Evolutionary conservation across 2,797 vertebrate genomes (phyloP).

Genomic region (Enteromius paludinosus): DNA sequence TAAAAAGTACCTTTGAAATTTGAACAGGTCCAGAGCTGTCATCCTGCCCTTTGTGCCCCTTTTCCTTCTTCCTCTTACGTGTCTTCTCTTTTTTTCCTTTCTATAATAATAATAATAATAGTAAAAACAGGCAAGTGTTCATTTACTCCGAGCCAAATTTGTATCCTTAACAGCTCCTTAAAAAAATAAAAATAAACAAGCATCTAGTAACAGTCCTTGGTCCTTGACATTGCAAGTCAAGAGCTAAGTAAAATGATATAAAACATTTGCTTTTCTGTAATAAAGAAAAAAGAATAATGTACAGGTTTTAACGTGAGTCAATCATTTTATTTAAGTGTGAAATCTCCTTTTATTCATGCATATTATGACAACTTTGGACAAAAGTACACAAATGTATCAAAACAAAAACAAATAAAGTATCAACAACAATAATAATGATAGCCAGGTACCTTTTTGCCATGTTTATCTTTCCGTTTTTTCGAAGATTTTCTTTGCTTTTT

Average conservation of each 20-base stretch:
- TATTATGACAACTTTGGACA: not conserved
- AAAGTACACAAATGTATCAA: not conserved
- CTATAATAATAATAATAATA: slow-evolving; percentile 53
- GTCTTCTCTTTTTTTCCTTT: slow-evolving; percentile 84
- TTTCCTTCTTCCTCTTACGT: slow-evolving; percentile 87
- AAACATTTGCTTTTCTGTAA: not conserved
- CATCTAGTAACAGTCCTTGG: not conserved
- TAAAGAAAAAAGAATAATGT: not conserved
- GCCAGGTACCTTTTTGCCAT: slow-evolving; percentile 83
- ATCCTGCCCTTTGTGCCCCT: slow-evolving; percentile 84
- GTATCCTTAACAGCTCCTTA: not conserved
- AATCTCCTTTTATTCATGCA: not conserved
- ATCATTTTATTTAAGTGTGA: not conserved
- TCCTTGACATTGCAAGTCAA: not conserved
- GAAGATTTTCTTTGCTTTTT: slow-evolving; percentile 83
- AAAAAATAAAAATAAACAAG: too few species aligned
- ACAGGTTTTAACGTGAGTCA: not conserved
- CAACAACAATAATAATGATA: too few species aligned
- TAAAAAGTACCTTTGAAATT: slow-evolving; percentile 86
- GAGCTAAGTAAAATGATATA: not conserved
- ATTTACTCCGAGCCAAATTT: not conserved
- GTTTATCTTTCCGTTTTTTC: slow-evolving; percentile 88
- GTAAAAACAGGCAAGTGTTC: not conserved
- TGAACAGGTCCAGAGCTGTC: slow-evolving; percentile 83
- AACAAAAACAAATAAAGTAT: not conserved